Evolutionary conservation across 2,888 invertebrate species (phyloP), one percentile per base, ranked within the genome.

Genomic region (Clanis bilineata): DNA sequence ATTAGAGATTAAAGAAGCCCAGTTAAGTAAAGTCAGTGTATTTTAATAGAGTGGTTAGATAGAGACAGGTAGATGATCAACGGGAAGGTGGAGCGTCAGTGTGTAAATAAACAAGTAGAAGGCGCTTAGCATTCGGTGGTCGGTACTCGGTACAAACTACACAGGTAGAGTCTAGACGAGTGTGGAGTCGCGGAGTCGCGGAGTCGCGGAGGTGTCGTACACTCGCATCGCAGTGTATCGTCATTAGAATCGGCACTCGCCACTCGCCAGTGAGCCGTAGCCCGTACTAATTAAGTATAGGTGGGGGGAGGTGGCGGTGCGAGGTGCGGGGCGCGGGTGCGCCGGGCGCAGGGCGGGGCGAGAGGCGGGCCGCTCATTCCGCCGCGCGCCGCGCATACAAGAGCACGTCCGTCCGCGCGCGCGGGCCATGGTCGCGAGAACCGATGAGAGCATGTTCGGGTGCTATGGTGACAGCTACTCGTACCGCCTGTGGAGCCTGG

Each of bases 401-500:
- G 69, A 79, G 80, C 86, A 87, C 90, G 88, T 83, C 70, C 65
- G 81, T 78, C 84, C 84, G 85, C 86, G 88, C 90, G 91, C 89
- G 93, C 94, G 95, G 95, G 95, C 94, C 94, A 95, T 95, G 94
- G 95, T 95, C 95, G 95, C 96, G 94, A 95, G 95, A 94, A 95
- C 94, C 92, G 93, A 94, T 93, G 95, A 93, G 93, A 95, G 94
- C 93, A 95, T 95, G 95, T 95, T 94, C 93, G 94, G 94, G 86
- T 94, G 94, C 93, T 94, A 94, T 93, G 91, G 91, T 90, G 95
- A 95, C 93, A 95, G 95, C 93, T 95, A 95, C 93, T 95, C 95
- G 87, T 95, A 95, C 92, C 94, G 95, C 88, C 94, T 95, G 88
- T 95, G 95, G 95, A 95, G 95, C 93, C 93, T 95, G 90, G 95